A percentile compares a stretch with the other conserved stretches of the same genome.
phyloP scores from a whole-genome alignment of 92 coral and sea anemone genomes.

The Anthopleura xanthogrammica region DNA sequence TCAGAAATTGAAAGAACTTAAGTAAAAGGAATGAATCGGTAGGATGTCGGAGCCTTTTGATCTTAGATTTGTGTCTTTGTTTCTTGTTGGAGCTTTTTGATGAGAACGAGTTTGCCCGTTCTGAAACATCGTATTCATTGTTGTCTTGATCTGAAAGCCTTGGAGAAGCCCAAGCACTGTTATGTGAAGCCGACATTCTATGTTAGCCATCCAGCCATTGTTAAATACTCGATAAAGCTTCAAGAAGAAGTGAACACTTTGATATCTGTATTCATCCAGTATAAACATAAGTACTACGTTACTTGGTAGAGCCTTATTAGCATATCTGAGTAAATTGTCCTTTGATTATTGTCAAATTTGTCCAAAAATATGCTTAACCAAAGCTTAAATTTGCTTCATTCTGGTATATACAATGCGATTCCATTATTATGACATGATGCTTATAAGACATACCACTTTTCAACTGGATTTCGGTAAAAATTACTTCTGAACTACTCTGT shows the following conservation, averaged over 20 bases:
- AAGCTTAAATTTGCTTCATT: neutral
- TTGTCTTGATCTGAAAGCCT: conserved; percentile 36
- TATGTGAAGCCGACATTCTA: conserved; percentile 49
- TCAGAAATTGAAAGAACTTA: conserved; percentile 36
- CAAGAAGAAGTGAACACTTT: neutral
- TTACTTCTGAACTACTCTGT: neutral
- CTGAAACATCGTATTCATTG: conserved; percentile 15
- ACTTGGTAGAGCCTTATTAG: neutral
- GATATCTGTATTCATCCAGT: neutral
- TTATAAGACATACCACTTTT: neutral
- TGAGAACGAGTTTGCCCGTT: neutral
- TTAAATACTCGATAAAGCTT: neutral
- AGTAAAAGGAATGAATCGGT: conserved; percentile 58
- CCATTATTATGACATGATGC: neutral
- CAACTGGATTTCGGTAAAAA: neutral
- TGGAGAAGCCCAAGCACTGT: conserved; percentile 74
- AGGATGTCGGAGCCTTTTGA: conserved; percentile 74
- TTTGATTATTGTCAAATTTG: neutral
- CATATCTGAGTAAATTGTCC: neutral
- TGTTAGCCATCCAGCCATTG: conserved; percentile 39
- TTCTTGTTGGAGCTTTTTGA: conserved; percentile 5
- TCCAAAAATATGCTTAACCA: neutral
- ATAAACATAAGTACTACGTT: neutral
- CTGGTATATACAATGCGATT: neutral
- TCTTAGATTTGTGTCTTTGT: conserved; percentile 29